A percentile compares a stretch with the other conserved stretches of the same genome.
Evolutionary conservation across 2,888 invertebrate species (phyloP).

Genomic region (Eulithis prunata): DNA sequence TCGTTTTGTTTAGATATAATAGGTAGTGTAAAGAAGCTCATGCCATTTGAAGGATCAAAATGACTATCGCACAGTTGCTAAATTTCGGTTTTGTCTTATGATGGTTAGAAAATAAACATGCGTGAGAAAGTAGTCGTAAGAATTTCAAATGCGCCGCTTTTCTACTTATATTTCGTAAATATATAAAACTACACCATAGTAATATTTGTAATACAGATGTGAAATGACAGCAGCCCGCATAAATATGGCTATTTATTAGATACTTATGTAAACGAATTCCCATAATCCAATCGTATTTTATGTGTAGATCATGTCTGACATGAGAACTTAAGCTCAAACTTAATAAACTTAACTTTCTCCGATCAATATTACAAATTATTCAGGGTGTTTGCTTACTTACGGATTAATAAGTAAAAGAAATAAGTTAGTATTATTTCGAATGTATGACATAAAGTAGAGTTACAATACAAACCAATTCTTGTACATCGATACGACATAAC

Average conservation of each 20-base stretch:
- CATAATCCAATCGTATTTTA: constrained; percentile 1
- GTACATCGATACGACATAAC: too few species aligned
- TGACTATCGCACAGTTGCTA: too few species aligned
- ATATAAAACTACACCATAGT: not conserved
- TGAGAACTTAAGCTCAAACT: not conserved
- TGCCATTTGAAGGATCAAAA: too few species aligned
- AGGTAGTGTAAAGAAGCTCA: too few species aligned
- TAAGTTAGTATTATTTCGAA: not conserved
- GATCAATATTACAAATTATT: constrained; percentile 21
- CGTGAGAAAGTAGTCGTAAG: too few species aligned
- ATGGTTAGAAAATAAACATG: too few species aligned
- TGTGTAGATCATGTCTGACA: not conserved
- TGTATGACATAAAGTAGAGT: too few species aligned
- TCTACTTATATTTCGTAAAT: not conserved
- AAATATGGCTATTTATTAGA: not conserved
- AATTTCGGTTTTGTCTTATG: too few species aligned
- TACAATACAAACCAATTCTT: too few species aligned
- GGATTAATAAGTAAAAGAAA: not conserved
- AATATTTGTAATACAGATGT: not conserved
- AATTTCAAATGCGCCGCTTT: not conserved
- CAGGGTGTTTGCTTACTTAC: not conserved
- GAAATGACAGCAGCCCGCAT: not conserved
- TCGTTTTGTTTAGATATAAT: too few species aligned
- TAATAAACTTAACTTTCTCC: constrained; percentile 11
- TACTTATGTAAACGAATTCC: constrained; percentile 6